Base-by-base conservation (phyloP, 2,797 vertebrate species). In the Rhynchotus rufescens region DNA sequence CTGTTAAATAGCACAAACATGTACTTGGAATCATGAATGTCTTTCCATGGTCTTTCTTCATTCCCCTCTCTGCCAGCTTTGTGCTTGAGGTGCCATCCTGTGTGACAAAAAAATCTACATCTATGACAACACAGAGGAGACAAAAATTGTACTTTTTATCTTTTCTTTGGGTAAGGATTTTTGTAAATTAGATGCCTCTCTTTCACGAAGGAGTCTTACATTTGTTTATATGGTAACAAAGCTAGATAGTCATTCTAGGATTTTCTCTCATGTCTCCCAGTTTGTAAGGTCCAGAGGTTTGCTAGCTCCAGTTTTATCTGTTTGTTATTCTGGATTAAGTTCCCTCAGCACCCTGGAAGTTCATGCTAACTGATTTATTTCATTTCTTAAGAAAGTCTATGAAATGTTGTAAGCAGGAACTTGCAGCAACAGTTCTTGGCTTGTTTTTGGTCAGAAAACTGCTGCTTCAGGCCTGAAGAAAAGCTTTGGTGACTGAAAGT, bases 61-160 rank as follows among this genome's bases (percentile, higher is more conserved):
- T 45, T 81, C 54, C 49, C 14, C 57, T 14, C 14, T 85, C n/a
- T 88, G 22, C 28, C n/a, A 30, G 13, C 45, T 75, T 13, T 56
- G 59, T 59, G 20, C 4, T 84, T 76, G 76, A 73, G 21, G 42
- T 71, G 23, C 36, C 32, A 42, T 47, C 34, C 11, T 76, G 36
- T 26, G 25, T 15, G 68, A 38, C 17, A n/a, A 36, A 36, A 36
- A 36, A 36, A 36, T 36, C 36, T 36, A 36, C 7, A 36, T 20
- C 25, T 77, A 38, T 90, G 86, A 92, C 78, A 93, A 93, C 32
- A 79, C 0, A 14, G 78, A 91, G 93, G 90, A 93, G 93, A 64
- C 79, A 89, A 84, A 93, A 81, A 23, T 40, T 79, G 36, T 80
- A 52, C 42, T 86, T 91, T 91, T 92, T 92, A 56, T 86, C 74